Evolutionary conservation across 30 jellyfish, hydroid and myxozoan genomes (phyloP).

Genomic region (Pseudorhiza aurosa): DNA sequence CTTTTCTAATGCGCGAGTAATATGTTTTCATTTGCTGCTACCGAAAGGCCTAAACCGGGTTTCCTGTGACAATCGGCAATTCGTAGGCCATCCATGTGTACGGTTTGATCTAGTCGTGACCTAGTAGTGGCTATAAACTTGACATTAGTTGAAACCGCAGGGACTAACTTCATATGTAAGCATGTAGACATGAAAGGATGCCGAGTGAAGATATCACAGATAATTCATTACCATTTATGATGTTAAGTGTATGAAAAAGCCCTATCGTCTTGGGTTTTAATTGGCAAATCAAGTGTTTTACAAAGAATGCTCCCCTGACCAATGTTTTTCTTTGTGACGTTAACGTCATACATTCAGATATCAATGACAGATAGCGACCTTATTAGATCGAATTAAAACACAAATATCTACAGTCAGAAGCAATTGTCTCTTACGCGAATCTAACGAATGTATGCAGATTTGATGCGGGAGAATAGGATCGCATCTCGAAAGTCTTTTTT

Average conservation of each 20-base stretch:
- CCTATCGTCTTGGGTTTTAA: constrained; percentile 41
- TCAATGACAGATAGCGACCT: constrained; percentile 17
- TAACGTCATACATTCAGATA: constrained; percentile 21
- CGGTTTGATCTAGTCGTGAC: constrained; percentile 56
- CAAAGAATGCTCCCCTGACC: constrained; percentile 29
- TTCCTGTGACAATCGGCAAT: too few species aligned
- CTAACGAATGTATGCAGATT: too few species aligned
- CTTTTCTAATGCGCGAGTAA: too few species aligned
- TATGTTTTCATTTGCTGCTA: too few species aligned
- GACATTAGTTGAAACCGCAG: constrained; percentile 68
- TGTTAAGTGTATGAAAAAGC: constrained; percentile 57
- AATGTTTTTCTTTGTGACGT: constrained; percentile 30
- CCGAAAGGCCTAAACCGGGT: too few species aligned
- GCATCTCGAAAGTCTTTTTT: too few species aligned
- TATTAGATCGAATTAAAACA: neutral
- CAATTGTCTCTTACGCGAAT: too few species aligned
- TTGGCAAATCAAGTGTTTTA: constrained; percentile 14
- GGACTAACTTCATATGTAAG: constrained; percentile 47
- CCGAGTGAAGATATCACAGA: constrained; percentile 62
- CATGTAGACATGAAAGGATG: constrained; percentile 48
- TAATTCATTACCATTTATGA: constrained; percentile 63
- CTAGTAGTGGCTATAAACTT: constrained; percentile 33
- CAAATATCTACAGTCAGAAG: neutral
- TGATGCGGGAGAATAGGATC: too few species aligned
- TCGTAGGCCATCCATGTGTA: too few species aligned